Evolutionary conservation across 2,113 vertebrate species (phyloP), one percentile per base, ranked within the genome.

Genomic region (Planiliza haematocheilus): DNA sequence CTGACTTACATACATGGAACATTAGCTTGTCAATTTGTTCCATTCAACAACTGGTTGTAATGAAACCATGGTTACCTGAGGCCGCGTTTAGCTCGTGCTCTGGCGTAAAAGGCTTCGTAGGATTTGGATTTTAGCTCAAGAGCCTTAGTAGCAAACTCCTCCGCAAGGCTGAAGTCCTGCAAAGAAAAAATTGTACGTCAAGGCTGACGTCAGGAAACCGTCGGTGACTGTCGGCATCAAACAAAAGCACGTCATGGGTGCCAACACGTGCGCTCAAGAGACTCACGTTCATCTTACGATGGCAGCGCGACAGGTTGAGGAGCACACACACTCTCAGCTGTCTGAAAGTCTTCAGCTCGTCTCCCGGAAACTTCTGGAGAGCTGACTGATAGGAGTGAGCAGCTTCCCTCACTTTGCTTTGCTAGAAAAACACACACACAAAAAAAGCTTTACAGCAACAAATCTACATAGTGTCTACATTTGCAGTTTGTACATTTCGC

Each of bases 91-190:
- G 93, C 93, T 0, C 93, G 91, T 8, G 93, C 92, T 78, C 93
- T 70, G 67, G 93, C 91, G 84, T 99, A 99, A 91, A 95, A 97
- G 77, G 97, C 98, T 93, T 99, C 98, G 1, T 99, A 99, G 50
- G 96, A 99, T 90, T 97, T 97, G 85, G 96, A 95, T 94, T 99
- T 99, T 90, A 99, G 94, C 93, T 99, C 96, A 88, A 99, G 94
- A 7, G 96, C 97, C 91, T 95, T 99, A 91, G 96, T 96, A 83
- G 98, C 97, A 91, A 98, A 99, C 80, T 98, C 97, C 89, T 99
- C 98, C 6, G 98, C 97, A 87, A 98, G 96, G 77, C 66, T 74
- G 53, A 92, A 93, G 80, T 94, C 93, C 93, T 94, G 86, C 64
- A 80, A 55, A 38, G 20, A 13, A 81, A 67, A 86, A 63, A 37